These are phyloP conservation scores for Megatriorchis doriae DNA, from an alignment of 2,113 vertebrate species.

Conservation along the genomic window DNA sequence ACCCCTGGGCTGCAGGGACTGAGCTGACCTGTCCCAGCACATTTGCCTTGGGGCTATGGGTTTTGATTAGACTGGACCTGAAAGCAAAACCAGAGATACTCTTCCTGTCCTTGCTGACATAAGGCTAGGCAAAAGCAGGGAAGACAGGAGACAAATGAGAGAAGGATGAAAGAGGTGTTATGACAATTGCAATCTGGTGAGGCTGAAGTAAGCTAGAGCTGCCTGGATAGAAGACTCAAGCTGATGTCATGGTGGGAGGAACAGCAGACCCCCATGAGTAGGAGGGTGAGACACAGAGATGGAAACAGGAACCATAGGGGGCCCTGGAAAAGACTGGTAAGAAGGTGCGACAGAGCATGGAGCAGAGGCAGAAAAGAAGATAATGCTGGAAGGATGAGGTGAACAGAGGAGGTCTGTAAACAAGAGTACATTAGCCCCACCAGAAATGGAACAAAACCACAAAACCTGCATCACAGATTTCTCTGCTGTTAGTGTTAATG, in stretches of 20 bases:
- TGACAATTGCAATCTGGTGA: background rate
- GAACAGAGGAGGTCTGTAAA: background rate
- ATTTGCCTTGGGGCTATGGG: background rate
- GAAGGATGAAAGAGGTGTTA: background rate
- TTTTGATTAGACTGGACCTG: background rate
- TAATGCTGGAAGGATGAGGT: background rate
- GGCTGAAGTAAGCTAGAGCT: background rate
- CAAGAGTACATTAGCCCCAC: fast-evolving
- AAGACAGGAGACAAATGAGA: background rate
- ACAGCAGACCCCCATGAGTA: background rate
- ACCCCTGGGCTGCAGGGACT: background rate
- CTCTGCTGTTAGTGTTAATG: background rate
- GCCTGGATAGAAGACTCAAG: background rate
- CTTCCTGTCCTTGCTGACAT: background rate
- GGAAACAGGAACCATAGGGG: background rate
- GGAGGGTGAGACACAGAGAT: background rate
- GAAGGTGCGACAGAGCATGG: background rate
- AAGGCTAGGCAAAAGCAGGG: background rate
- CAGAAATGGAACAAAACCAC: background rate
- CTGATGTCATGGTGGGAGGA: background rate
- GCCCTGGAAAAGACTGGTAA: background rate
- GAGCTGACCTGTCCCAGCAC: background rate
- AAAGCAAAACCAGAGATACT: background rate
- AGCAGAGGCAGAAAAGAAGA: background rate
- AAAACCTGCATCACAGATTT: background rate